Evolutionary conservation across 2,888 invertebrate genomes (phyloP).

Genomic region (Hololepta plana): DNA sequence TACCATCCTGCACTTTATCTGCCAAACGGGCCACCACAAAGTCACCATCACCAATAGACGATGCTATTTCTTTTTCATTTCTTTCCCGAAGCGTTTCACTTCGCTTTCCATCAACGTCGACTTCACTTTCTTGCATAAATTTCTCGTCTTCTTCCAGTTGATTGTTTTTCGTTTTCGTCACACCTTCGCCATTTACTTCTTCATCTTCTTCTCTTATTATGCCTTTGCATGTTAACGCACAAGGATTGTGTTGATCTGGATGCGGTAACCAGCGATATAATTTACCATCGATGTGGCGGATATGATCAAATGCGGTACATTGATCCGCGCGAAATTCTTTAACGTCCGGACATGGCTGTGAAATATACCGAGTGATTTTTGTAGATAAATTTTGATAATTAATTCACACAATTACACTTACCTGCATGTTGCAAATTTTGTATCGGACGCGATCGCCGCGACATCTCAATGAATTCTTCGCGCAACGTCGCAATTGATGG

Average conservation of each 20-base stretch:
- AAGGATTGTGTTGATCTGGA: constrained; percentile 65
- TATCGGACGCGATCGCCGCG: constrained; percentile 68
- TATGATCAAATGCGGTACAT: constrained; percentile 68
- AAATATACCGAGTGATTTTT: constrained; percentile 15
- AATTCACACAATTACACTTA: constrained; percentile 27
- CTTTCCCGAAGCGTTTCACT: too few species aligned
- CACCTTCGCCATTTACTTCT: too few species aligned
- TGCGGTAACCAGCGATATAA: constrained; percentile 72
- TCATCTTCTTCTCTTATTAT: too few species aligned
- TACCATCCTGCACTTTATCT: constrained; percentile 80
- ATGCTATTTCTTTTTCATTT: too few species aligned
- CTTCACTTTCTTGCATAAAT: too few species aligned
- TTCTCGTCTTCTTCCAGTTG: too few species aligned
- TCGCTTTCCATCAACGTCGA: too few species aligned
- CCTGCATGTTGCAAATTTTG: constrained; percentile 88
- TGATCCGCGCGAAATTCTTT: constrained; percentile 76
- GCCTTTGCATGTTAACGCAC: constrained; percentile 63
- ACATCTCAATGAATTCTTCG: constrained; percentile 58
- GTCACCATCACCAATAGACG: too few species aligned
- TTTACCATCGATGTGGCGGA: constrained; percentile 64
- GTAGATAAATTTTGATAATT: not conserved
- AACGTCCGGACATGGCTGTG: constrained; percentile 64
- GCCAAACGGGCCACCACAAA: constrained; percentile 55
- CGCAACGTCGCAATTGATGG: constrained; percentile 70
- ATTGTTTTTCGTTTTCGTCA: too few species aligned